A percentile compares a stretch with the other conserved stretches of the same genome.
Evolutionary conservation across 2,888 invertebrate genomes (phyloP).

Genomic region (Drosophila neonasuta): DNA sequence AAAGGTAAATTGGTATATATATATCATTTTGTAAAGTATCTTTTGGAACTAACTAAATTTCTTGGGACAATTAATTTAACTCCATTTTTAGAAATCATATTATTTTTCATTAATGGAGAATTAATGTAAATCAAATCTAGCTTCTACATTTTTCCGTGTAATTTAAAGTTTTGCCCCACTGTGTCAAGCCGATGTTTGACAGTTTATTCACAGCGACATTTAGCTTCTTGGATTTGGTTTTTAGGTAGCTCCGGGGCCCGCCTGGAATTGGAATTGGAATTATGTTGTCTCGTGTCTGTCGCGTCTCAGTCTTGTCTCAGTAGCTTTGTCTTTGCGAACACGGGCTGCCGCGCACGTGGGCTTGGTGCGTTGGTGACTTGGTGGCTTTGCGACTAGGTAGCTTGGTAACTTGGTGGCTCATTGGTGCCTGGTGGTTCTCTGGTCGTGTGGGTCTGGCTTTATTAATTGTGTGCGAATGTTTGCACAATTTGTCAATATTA

Average conservation of each 20-base stretch:
- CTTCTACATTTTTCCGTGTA: no score
- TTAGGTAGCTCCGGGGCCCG: conserved; percentile 52
- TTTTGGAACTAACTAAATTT: no score
- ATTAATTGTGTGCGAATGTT: conserved; percentile 79
- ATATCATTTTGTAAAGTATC: no score
- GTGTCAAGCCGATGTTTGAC: conserved; percentile 27
- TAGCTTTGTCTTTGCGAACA: conserved; percentile 51
- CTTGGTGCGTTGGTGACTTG: conserved; percentile 9
- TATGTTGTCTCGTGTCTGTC: conserved; percentile 69
- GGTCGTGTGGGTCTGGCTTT: conserved; percentile 52
- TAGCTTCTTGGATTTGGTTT: conserved; percentile 41
- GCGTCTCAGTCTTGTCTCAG: conserved; percentile 33
- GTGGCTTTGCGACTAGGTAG: conserved; percentile 15
- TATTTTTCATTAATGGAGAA: no score
- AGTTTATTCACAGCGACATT: conserved; percentile 44
- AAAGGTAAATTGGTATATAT: no score
- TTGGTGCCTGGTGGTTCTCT: background rate
- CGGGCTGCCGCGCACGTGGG: conserved; percentile 50
- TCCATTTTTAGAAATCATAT: no score
- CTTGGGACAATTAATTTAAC: no score
- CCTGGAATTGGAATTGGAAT: conserved; percentile 66
- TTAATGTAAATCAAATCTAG: no score
- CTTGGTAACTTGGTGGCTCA: background rate
- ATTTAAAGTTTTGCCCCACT: conserved; percentile 18
- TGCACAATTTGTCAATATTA: conserved; percentile 79